Percentiles rank a stretch among this genome's conserved stretches.
Conservation (phyloP, 2,113 vertebrate genomes). For the Hippocampus barbouri region DNA sequence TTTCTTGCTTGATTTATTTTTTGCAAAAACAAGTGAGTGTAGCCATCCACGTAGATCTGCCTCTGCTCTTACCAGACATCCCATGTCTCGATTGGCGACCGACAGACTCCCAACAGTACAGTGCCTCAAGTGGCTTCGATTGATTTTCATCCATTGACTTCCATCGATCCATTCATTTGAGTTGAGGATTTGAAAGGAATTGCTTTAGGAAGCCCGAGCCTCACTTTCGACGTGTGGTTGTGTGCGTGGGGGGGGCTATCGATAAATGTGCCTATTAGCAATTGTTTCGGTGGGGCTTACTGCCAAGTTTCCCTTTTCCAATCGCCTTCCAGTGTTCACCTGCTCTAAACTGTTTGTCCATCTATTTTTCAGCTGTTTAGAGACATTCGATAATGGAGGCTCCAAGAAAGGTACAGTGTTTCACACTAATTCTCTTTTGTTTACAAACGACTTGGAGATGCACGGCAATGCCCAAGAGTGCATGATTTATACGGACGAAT, state of each 20-base stretch:
- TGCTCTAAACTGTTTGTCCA: neutral
- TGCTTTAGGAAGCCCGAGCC: constrained; percentile 19
- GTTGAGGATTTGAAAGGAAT: constrained; percentile 6
- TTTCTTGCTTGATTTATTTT: constrained; percentile 1
- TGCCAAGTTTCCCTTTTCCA: neutral
- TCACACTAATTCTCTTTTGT: neutral
- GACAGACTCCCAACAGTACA: constrained; percentile 16
- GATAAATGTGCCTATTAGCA: neutral
- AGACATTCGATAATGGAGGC: constrained; percentile 11
- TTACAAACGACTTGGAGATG: neutral
- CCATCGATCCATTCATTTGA: constrained; percentile 6
- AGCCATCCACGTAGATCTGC: constrained; percentile 37
- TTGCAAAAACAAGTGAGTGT: neutral
- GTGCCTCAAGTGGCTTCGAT: constrained; percentile 25
- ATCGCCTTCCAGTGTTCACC: neutral
- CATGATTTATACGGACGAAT: neutral
- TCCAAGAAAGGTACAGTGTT: neutral
- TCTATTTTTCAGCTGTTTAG: constrained; percentile 16
- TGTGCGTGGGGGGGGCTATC: neutral
- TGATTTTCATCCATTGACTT: constrained; percentile 19
- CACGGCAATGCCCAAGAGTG: neutral
- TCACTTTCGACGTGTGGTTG: constrained; percentile 3
- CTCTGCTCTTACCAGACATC: constrained; percentile 31
- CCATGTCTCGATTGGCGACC: constrained; percentile 29
- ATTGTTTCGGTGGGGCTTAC: neutral